A percentile compares a stretch with the other conserved stretches of the same genome.
Evolutionary conservation across 2,113 vertebrate genomes (phyloP).

Genomic region (Phainopepla nitens): DNA sequence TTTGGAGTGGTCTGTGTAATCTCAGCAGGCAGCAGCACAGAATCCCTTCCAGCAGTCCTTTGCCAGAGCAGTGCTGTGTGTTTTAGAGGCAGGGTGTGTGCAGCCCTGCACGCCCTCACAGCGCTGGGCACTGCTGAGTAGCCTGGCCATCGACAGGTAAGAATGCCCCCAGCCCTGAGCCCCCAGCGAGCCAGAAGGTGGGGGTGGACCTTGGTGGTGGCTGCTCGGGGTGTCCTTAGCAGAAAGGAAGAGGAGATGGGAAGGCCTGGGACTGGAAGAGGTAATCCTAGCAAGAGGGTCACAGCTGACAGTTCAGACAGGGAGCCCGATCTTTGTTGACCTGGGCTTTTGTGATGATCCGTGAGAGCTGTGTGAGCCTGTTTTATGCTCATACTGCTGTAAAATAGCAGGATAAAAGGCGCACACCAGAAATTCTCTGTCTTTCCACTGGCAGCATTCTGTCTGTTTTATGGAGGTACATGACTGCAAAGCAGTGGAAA

Average conservation of each 20-base stretch:
- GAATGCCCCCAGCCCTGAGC: rapidly evolving
- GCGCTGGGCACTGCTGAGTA: neutral
- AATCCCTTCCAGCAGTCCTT: neutral
- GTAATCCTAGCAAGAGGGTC: neutral
- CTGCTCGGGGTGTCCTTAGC: neutral
- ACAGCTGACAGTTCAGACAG: neutral
- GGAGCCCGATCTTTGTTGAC: neutral
- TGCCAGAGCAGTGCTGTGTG: neutral
- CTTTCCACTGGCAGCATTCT: neutral
- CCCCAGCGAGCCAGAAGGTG: neutral
- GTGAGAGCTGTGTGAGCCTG: neutral
- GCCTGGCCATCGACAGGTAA: neutral
- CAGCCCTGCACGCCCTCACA: neutral
- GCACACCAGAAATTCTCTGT: neutral
- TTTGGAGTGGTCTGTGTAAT: neutral
- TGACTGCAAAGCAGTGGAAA: neutral
- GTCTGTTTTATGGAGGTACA: neutral
- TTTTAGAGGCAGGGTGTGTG: neutral
- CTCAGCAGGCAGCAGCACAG: neutral
- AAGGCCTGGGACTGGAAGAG: neutral
- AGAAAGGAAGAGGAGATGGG: neutral
- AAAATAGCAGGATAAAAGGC: neutral
- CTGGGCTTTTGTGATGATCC: neutral
- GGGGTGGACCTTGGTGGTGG: neutral
- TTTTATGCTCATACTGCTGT: neutral